Base-by-base conservation (phyloP, 2,113 vertebrate genomes). In the Sardina pilchardus region DNA sequence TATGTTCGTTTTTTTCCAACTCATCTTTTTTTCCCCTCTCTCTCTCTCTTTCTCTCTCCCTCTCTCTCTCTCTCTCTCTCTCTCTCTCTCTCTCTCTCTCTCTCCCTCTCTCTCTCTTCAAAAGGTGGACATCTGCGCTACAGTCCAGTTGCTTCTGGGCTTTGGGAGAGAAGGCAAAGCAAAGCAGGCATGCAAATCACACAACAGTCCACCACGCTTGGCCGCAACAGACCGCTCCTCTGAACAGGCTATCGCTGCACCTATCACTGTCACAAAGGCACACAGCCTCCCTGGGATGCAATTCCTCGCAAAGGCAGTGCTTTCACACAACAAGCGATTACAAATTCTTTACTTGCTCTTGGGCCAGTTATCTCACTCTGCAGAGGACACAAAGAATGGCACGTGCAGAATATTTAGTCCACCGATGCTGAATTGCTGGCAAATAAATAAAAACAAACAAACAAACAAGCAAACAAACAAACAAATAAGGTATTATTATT, bases 41-140 rank as follows among this genome's bases (percentile, higher is more conserved):
- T 19, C 53, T 59, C 53, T 59, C 21, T 10, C 7, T 59, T 2
- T 24, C 53, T 24, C 53, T 24, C 39, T 42, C 39, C 4, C 59
- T 67, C 59, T 26, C 24, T 67, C 63, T 2, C 63, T 34, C 63
- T 34, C 8, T 71, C 3, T 24, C 63, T 34, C 63, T 71, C 63
- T 71, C n/a, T n/a, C n/a, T n/a, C n/a, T n/a, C n/a, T n/a, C n/a
- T n/a, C n/a, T n/a, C n/a, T n/a, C 56, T 63, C 56, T n/a, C 56
- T 63, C 63, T 1, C 63, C 14, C 63, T 12, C 26, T 34, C 8
- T 71, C 3, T 24, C 63, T 34, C 63, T 71, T 71, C 26, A 14
- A 82, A 48, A 82, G 48, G 53, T 24, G 45, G 81, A 59, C 78
- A 50, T 85, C 47, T 75, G 56, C 67, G 85, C 53, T 7, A n/a